Percentiles rank a stretch among this genome's conserved stretches.
phyloP scores from a whole-genome alignment of 2,113 vertebrate genomes.

The Oostethus manadensis region DNA sequence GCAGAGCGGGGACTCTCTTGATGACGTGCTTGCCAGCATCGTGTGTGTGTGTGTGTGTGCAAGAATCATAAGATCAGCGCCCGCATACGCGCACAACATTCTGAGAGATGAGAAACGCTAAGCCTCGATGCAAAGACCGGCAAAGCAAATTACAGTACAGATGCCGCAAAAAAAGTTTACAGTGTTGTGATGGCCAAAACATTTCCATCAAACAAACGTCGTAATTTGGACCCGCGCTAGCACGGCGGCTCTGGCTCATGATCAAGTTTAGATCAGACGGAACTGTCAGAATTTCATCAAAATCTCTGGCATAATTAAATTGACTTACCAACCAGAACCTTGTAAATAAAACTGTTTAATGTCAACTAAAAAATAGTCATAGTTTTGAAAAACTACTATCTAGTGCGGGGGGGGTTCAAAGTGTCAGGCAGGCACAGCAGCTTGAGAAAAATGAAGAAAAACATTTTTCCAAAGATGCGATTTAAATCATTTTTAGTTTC shows the following conservation, averaged over 20 bases:
- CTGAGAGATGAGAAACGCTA: slow-evolving; percentile 9
- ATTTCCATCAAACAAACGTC: not conserved
- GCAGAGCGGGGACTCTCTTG: slow-evolving; percentile 26
- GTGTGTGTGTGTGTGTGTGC: slow-evolving; percentile 8
- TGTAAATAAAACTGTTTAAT: too few relatives aligned
- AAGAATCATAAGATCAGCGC: slow-evolving; percentile 26
- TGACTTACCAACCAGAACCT: too few relatives aligned
- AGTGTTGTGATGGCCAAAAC: not conserved
- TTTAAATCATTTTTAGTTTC: too few relatives aligned
- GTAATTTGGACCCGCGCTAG: not conserved
- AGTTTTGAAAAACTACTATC: too few relatives aligned
- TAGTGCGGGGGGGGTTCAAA: too few relatives aligned
- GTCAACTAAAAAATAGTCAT: too few relatives aligned
- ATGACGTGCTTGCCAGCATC: slow-evolving; percentile 36
- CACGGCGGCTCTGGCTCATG: not conserved
- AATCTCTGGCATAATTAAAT: too few relatives aligned
- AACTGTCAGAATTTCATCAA: too few relatives aligned
- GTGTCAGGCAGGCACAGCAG: too few relatives aligned
- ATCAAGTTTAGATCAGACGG: not conserved
- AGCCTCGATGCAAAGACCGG: slow-evolving; percentile 4
- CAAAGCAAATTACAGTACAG: slow-evolving; percentile 1
- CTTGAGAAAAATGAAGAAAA: too few relatives aligned
- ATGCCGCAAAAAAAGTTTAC: not conserved
- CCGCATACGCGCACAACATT: not conserved
- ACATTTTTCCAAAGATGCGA: too few relatives aligned